Evolutionary conservation across 1,140 invertebrate genomes (phyloP), one percentile per base, ranked within the genome.

Genomic region (Triops cancriformis): DNA sequence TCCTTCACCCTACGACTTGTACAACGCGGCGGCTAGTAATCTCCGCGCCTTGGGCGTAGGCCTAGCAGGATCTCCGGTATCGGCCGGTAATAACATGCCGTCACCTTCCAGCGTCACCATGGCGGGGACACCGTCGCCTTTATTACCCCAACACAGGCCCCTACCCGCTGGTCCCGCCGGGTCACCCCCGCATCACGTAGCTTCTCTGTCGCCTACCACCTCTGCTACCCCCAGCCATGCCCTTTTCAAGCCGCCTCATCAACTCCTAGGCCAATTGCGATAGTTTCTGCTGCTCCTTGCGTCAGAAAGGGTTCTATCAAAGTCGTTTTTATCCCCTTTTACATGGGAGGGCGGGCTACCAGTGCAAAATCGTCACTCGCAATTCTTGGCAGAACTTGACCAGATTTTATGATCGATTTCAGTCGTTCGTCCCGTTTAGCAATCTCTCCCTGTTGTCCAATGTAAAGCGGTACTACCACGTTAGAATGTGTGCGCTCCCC

Each of bases 1-100:
- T 10, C 4, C 73, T 27, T 76, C 74, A 5, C 74, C 74, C 41
- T 76, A 76, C 74, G 74, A 76, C 23, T 31, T 76, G 41, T 76
- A 76, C 74, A 76, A 42, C 18, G 51, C 51, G 5, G 51, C 51
- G 23, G 51, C 51, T 7, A 64, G 23, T 23, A 64, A 64, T 23
- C 23, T 64, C 5, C 14, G 51, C 6, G 51, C 51, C 9, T 64
- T 64, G 51, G 51, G 51, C 14, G n/a, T 64, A 64, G 51, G 51
- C 51, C 14, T 64, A 23, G 51, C 51, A 6, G 51, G 51, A 64
- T 64, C 51, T 23, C 51, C 51, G 14, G 51, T 64, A 64, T 64
- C 51, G 9, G 51, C 51, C 10, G 6, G 51, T 18, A 64, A 64
- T 18, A 64, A 64, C 51, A 64, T 64, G 51, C 51, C 51, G 5